Conservation (phyloP, 2,113 vertebrate species). For the Manacus vitellinus region DNA sequence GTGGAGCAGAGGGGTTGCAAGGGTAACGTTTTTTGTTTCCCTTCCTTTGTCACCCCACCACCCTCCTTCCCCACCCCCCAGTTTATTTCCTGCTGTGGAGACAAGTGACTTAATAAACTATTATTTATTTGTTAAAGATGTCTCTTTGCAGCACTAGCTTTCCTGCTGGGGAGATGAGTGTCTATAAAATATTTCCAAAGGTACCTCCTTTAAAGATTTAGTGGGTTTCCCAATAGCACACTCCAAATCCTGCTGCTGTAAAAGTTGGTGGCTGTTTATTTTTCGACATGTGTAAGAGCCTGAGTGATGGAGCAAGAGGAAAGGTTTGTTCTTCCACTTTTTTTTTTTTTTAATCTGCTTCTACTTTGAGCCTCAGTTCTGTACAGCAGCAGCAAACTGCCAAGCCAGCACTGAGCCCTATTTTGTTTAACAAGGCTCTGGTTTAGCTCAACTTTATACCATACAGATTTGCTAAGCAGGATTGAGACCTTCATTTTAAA, state of each 20-base stretch:
- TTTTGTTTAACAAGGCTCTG: slow-evolving; percentile 60
- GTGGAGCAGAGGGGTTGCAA: slow-evolving; percentile 10
- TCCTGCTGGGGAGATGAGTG: slow-evolving; percentile 48
- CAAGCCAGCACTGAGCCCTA: slow-evolving; percentile 9
- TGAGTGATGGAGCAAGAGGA: neutral
- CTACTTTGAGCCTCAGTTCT: neutral
- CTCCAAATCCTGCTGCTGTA: neutral
- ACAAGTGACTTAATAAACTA: slow-evolving; percentile 63
- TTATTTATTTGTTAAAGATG: slow-evolving; percentile 60
- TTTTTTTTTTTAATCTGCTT: neutral
- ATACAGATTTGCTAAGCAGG: neutral
- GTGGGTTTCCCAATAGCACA: neutral
- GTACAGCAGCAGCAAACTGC: neutral
- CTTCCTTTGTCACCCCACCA: slow-evolving; percentile 46
- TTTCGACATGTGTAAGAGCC: neutral
- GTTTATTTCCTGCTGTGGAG: slow-evolving; percentile 59
- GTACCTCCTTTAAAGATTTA: slow-evolving; percentile 41
- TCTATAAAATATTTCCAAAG: slow-evolving; percentile 48
- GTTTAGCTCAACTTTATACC: slow-evolving; percentile 60
- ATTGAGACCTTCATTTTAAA: slow-evolving; percentile 33
- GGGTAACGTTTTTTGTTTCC: slow-evolving; percentile 9
- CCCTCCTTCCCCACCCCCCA: neutral
- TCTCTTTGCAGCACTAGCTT: slow-evolving; percentile 23
- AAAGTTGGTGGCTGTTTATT: slow-evolving; percentile 36
- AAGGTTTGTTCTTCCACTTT: neutral